These are phyloP conservation scores for Lanistes nyassanus DNA, from an alignment of 1,140 invertebrate genomes.

Conservation along the genomic window DNA sequence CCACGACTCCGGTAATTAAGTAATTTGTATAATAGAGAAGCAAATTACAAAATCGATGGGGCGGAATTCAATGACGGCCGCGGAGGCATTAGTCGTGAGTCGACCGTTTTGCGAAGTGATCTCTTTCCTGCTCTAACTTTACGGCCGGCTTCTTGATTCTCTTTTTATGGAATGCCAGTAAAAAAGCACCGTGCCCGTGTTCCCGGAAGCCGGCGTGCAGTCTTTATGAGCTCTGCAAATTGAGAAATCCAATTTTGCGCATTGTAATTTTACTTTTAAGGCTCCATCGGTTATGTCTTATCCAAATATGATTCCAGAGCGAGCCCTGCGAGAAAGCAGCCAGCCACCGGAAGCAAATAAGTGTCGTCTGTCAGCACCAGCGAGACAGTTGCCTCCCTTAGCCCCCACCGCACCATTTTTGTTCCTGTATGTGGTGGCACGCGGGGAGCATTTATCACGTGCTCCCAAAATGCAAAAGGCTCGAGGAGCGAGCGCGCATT, in stretches of 20 bases:
- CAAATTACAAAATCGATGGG: conserved; percentile 37
- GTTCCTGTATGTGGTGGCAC: neutral
- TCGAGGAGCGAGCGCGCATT: conserved; percentile 12
- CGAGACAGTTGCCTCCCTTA: conserved; percentile 3
- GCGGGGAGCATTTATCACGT: conserved; percentile 9
- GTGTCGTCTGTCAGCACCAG: conserved; percentile 1
- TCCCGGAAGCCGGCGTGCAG: neutral
- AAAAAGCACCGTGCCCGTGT: neutral
- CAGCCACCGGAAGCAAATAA: conserved; percentile 4
- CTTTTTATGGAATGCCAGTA: conserved; percentile 23
- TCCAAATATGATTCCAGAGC: conserved; percentile 21
- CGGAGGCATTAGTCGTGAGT: conserved; percentile 11
- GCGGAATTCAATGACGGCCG: conserved; percentile 25
- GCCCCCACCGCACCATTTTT: neutral
- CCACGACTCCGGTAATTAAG: conserved; percentile 36
- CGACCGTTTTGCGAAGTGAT: conserved; percentile 18
- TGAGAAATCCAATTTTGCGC: conserved; percentile 28
- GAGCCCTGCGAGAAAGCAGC: neutral
- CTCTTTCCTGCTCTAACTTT: conserved; percentile 16
- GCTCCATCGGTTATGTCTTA: conserved; percentile 26
- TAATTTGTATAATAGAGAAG: conserved; percentile 39
- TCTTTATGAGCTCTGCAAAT: conserved; percentile 26
- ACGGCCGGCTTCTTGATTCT: conserved; percentile 26
- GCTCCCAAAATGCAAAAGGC: conserved; percentile 10
- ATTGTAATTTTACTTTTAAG: conserved; percentile 29